phyloP scores from a whole-genome alignment of 2,113 vertebrate species.

The Hucho hucho region DNA sequence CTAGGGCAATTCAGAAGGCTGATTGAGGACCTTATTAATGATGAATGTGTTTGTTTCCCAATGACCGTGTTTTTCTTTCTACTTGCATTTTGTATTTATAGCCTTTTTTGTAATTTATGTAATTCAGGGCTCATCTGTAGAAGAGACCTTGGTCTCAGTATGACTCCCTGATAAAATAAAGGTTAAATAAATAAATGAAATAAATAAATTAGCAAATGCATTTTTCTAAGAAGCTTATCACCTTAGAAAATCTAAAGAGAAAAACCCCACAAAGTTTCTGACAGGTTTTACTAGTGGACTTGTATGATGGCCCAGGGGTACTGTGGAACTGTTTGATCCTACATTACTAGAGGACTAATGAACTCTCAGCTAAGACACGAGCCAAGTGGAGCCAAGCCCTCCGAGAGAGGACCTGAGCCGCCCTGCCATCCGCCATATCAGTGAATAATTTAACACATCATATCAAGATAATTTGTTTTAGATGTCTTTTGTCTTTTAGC shows the following conservation, averaged over 20 bases:
- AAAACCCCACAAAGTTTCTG: conserved; percentile 54
- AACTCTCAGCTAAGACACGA: conserved; percentile 25
- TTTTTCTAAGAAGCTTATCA: conserved; percentile 45
- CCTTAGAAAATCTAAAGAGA: conserved; percentile 18
- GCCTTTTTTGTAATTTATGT: no score
- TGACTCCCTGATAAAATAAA: no score
- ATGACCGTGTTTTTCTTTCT: no score
- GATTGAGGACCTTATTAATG: no score
- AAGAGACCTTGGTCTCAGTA: no score
- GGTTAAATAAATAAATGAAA: no score
- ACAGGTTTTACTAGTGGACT: conserved; percentile 50
- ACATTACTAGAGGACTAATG: conserved; percentile 45
- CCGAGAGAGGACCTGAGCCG: conserved; percentile 35
- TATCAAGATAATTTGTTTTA: conserved; percentile 54
- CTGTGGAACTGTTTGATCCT: conserved; percentile 34
- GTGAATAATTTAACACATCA: conserved; percentile 60
- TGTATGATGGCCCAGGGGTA: conserved; percentile 29
- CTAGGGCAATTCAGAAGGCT: no score
- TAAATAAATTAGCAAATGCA: not conserved
- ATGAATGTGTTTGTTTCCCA: no score
- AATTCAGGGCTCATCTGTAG: no score
- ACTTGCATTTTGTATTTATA: no score
- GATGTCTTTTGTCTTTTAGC: conserved; percentile 43
- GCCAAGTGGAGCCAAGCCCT: conserved; percentile 27
- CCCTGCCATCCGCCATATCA: conserved; percentile 8